Evolutionary conservation across 2,888 invertebrate genomes (phyloP), one percentile per base, ranked within the genome.

Genomic region (Rotaria macrura): DNA sequence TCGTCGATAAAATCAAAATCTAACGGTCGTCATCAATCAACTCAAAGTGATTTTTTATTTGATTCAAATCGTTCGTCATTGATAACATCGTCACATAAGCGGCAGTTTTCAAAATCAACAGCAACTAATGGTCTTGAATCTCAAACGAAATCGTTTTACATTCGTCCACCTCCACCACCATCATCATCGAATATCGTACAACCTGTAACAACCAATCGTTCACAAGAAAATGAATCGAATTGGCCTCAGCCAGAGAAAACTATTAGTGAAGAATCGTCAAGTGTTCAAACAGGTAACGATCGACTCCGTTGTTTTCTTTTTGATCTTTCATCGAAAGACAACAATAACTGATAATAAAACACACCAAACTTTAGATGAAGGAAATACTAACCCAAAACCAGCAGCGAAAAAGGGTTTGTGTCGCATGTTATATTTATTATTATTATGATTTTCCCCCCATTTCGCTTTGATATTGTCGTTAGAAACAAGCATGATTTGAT

Each of bases 31-130:
- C 79, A 79, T 43, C 40, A 79, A 43, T 40, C 79, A 0, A 43
- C 79, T 25, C 79, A 43, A 79, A 79, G 79, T n/a, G 79, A 79
- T 79, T 79, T 79, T 79, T 12, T 79, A 79, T 79, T 79, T n/a
- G 79, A 79, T 43, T 4, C 7, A 43, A 40, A 79, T 43, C 79
- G 43, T 43, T 43, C 79, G 12, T 43, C 79, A 25, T 43, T 79
- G 9, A 7, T 79, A 10, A 43, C 79, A 14, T 43, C 79, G n/a
- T 43, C 79, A n/a, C 79, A 79, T n/a, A 79, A 79, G 43, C 43
- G n/a, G 25, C 40, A 79, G 3, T 79, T 79, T 43, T 25, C 43
- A 2, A 79, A 79, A 79, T 79, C 79, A 43, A 43, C n/a, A 25
- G 29, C 25, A n/a, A 79, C 79, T 4, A 79, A 79, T 43, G 43